Evolutionary conservation across 2,888 invertebrate genomes (phyloP).

Genomic region (Eumacrocentrus americanus): DNA sequence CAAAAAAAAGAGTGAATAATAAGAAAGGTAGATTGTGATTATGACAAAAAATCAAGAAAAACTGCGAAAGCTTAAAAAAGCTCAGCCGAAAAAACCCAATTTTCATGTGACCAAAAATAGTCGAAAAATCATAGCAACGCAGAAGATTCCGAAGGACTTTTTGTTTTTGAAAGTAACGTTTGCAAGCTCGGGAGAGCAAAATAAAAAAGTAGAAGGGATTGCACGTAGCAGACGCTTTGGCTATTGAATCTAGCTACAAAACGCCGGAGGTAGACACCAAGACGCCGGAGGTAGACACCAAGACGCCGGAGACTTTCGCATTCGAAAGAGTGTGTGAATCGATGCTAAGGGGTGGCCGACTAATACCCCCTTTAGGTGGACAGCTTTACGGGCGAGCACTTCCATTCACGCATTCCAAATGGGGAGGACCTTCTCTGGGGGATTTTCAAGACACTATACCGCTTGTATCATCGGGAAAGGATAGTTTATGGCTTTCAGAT

Average conservation of each 20-base stretch:
- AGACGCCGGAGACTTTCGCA: constrained; percentile 12
- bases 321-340: neutral
- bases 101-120: too few relatives aligned
- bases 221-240: constrained; percentile 20
- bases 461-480: neutral
- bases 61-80: too few relatives aligned
- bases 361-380: constrained; percentile 43
- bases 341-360: constrained; percentile 21
- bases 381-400: constrained; percentile 41
- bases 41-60: too few relatives aligned
- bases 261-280: constrained; percentile 35
- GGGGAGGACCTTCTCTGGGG: neutral
- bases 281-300: constrained; percentile 41
- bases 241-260: constrained; percentile 4
- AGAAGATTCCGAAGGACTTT: neutral
- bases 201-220: constrained; percentile 1
- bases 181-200: neutral
- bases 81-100: too few relatives aligned
- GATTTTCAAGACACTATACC: neutral
- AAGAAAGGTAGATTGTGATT: too few relatives aligned
- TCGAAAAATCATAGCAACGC: too few relatives aligned
- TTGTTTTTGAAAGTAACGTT: too few relatives aligned
- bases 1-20: too few relatives aligned
- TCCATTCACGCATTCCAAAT: constrained; percentile 41
- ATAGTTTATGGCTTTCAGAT: too few relatives aligned